Base-by-base conservation (phyloP, 2,113 vertebrate species). In the Diadophis punctatus region DNA sequence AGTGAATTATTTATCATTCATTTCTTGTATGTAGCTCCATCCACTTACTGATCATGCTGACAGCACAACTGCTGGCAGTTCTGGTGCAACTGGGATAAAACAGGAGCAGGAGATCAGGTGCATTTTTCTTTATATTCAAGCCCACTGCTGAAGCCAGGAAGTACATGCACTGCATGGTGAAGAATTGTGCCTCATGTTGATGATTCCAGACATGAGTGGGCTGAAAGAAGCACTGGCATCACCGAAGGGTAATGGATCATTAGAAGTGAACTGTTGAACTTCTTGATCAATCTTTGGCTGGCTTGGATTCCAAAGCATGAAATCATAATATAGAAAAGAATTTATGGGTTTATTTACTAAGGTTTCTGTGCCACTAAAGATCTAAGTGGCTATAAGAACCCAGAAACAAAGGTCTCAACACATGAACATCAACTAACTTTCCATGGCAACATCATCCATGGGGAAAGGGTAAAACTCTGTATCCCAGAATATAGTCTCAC, bases 21-120 rank as follows among this genome's bases (percentile, higher is more conserved):
- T 88, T 43, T 3, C 23, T 80, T 52, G 12, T 46, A 39, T 88
- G 88, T 88, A 88, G 87, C 46, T 22, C 48, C 49, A 74, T 88
- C 56, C 4, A 43, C 49, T 87, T 30, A 80, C 60, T 80, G 60
- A 53, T 46, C 86, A 87, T 3, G 48, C 49, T 68, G 48, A 34
- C n/a, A 60, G n/a, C 23, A 80, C 9, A 46, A 51, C 16, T 87
- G 58, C 12, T 49, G 43, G 43, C 86, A 49, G 8, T 68, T 55
- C 55, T 80, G 68, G 53, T 92, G 91, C 34, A 88, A 92, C 86
- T 20, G 39, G 25, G 22, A 51, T 88, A 53, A 92, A 88, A 92
- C 23, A 80, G 49, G 34, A 39, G 34, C 49, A 55, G 20, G 30
- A 25, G 51, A n/a, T 34, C 30, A 51, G 55, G 25, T 25, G 22